Base-by-base conservation (phyloP, 2,113 vertebrate species). In the Seriola rivoliana region DNA sequence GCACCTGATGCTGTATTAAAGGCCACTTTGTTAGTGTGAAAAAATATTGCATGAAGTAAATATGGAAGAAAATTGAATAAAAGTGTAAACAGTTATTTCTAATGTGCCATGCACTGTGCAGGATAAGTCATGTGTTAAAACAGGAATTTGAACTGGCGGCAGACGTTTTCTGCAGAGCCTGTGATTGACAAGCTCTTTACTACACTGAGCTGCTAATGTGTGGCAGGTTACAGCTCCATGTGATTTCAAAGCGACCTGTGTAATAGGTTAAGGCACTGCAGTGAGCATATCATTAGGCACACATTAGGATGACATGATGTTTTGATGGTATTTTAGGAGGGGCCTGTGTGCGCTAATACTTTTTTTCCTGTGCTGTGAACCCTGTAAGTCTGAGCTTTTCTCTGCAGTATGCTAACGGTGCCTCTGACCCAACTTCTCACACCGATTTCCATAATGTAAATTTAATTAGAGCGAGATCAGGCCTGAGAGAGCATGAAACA, bases 161-260 rank as follows among this genome's bases (percentile, higher is more conserved):
- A 59, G 3, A 54, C 1, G 17, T 44, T 34, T 55, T 1, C 54
- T 38, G 21, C 57, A 58, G 46, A 60, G 34, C 1, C n/a, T 66
- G 21, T 86, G 57, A 78, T n/a, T 71, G 71, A 90, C 86, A 81
- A 65, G 57, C 75, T 74, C 81, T 88, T 84, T 81, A 59, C 58
- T 64, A n/a, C 40, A 42, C 54, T 11, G 40, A 71, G n/a, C 79
- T 34, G 32, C 38, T 52, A 29, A 65, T 66, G 46, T 85, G 60
- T 0, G 0, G 25, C 23, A 46, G 55, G 40, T 74, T 48, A 55
- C 16, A 73, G 23, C 23, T 50, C 50, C 48, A 57, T 80, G 80
- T 63, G 59, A 77, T 62, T 65, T 82, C 14, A 78, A 66, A 66
- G 52, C 6, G 0, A 7, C 34, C 67, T 25, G 9, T 36, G 21